Base-by-base conservation (phyloP, 2,113 vertebrate species). In the Hippocampus guttulatus region DNA sequence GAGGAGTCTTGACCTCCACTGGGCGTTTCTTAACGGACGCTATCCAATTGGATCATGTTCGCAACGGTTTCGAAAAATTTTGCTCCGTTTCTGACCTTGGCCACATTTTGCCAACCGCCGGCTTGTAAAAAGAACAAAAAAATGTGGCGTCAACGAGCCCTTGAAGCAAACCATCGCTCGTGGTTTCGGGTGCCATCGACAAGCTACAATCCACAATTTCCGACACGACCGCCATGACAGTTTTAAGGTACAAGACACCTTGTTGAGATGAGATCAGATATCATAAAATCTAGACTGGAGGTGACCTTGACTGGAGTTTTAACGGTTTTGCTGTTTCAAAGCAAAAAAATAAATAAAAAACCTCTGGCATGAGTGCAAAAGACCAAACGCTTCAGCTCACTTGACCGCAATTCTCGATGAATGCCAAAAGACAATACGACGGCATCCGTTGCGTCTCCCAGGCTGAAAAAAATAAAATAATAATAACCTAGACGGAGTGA, bases 391-490 rank as follows among this genome's bases (percentile, higher is more conserved):
- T 11, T 61, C 40, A 38, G 57, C 25, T 33, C 40, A 15, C 20
- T 62, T 2, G 2, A 68, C 45, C 71, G 62, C 54, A 73, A 74
- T 15, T 14, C 1, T 16, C 40, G 69, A 76, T 54, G n/a, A 41
- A 77, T 78, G 64, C 67, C 62, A 70, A 30, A 14, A 45, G 25
- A 54, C 2, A 5, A 41, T 25, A 23, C 60, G 40, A 60, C 47
- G 9, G 62, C 64, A 40, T 74, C 77, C 63, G 62, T 40, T 76
- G 65, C 51, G 43, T 52, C 45, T 66, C 54, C 23, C 30, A 0
- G 33, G 25, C 57, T 68, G 71, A 77, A 68, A 75, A 70, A 45
- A 84, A 71, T n/a, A 55, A 68, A 67, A 43, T 55, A 72, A 8
- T 64, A 57, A 62, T 27, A 67, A 45, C 52, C 78, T n/a, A 75